A percentile compares a stretch with the other conserved stretches of the same genome.
These are phyloP conservation scores for Pan troglodytes DNA, from an alignment of 2,113 vertebrate species.

Conservation along the genomic window NHGRI_mPanTro3-v2.1_pri NC_072398.2:60125001-60125500, in stretches of 20 bases:
- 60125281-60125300: too few relatives aligned
- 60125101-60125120: background rate
- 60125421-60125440: background rate
- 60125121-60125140: background rate
- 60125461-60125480: background rate
- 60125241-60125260: background rate
- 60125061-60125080: background rate
- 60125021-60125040: background rate
- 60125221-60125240: background rate
- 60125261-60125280: too few relatives aligned
- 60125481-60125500: background rate
- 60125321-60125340: background rate
- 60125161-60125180: background rate
- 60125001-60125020: background rate
- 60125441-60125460: background rate
- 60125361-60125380: background rate
- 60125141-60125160: background rate
- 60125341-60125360: background rate
- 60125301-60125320: background rate
- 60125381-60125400: background rate
- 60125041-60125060: background rate
- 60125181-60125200: too few relatives aligned
- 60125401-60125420: background rate
- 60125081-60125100: background rate
- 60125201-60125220: background rate